A percentile compares a stretch with the other conserved stretches of the same genome.
Conservation (phyloP, 2,888 invertebrate genomes). For the Sphinx pinastri region DNA sequence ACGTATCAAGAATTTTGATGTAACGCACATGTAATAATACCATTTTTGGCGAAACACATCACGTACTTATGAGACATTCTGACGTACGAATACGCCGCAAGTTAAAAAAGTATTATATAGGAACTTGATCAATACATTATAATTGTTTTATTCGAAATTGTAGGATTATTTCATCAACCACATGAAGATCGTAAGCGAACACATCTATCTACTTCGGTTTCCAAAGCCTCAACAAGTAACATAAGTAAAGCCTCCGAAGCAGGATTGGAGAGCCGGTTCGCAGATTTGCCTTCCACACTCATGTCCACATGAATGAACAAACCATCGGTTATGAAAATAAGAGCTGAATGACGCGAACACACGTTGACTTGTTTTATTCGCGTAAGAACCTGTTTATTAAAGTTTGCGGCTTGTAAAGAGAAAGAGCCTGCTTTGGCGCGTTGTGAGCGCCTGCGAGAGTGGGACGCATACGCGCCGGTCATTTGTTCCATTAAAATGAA, state of each 20-base stretch:
- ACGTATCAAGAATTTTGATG: conserved; percentile 16
- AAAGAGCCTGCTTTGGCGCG: conserved; percentile 20
- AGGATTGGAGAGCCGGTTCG: conserved; percentile 30
- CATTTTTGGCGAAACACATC: conserved; percentile 25
- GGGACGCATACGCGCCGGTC: conserved; percentile 18
- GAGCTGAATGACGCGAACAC: conserved; percentile 28
- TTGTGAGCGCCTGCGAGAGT: conserved; percentile 10
- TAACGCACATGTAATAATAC: conserved; percentile 16
- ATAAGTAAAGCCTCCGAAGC: neutral
- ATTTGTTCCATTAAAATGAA: conserved; percentile 15
- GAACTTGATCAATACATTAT: too few species aligned
- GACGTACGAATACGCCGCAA: too few species aligned
- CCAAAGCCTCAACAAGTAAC: neutral
- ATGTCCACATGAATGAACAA: conserved; percentile 39
- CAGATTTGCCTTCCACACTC: conserved; percentile 26
- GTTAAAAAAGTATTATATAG: too few species aligned
- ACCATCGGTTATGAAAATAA: conserved; percentile 33
- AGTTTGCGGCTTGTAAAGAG: conserved; percentile 27
- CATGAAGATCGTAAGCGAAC: neutral
- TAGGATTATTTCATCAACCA: neutral
- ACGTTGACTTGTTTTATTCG: conserved; percentile 34
- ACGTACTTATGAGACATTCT: conserved; percentile 9
- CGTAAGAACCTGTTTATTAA: conserved; percentile 36
- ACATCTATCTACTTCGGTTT: conserved; percentile 4
- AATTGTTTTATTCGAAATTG: neutral